Base-by-base conservation (phyloP, 2,797 vertebrate species). In the Choloepus didactylus region DNA sequence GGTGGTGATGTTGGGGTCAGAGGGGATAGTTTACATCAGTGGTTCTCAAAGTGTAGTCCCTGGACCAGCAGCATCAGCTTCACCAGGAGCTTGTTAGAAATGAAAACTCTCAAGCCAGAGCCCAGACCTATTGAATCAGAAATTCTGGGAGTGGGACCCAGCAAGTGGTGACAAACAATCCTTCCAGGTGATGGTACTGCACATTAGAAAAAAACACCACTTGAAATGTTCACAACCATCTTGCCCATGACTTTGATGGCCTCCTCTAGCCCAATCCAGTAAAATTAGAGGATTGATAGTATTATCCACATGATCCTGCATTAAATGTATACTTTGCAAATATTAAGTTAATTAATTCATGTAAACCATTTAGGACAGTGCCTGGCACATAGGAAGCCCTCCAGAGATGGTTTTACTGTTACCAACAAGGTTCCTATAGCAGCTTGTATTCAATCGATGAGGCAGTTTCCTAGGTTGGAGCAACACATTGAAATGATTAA, bases 401-500 rank as follows among this genome's bases (percentile, higher is more conserved):
- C 31, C n/a, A 14, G 15, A 75, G 69, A 66, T 46, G 76, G 59
- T 49, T 44, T 62, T 80, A 69, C 81, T 54, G 54, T 75, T 60
- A 79, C n/a, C 9, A 59, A 89, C 9, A 59, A 89, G 56, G 44
- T n/a, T 93, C 66, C 4, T 41, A 46, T 3, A 10, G 27, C 19
- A 84, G 31, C 80, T 87, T 85, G 31, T 87, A 49, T 90, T 95
- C 56, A 82, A 66, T 35, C 25, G 60, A 60, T 75, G 6, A 83
- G 94, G 72, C n/a, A 54, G 18, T 69, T 92, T 76, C 10, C n/a
- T 31, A 56, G 41, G 44, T 79, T 85, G 51, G 27, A 95, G 81
- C 46, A 96, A 46, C 11, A 75, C 31, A 49, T 66, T 79, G 64
- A 96, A 91, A 86, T 69, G 7, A 87, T 59, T 75, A 94, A 96